phyloP scores from a whole-genome alignment of 2,113 vertebrate genomes.

The Oenanthe oenanthe region DNA sequence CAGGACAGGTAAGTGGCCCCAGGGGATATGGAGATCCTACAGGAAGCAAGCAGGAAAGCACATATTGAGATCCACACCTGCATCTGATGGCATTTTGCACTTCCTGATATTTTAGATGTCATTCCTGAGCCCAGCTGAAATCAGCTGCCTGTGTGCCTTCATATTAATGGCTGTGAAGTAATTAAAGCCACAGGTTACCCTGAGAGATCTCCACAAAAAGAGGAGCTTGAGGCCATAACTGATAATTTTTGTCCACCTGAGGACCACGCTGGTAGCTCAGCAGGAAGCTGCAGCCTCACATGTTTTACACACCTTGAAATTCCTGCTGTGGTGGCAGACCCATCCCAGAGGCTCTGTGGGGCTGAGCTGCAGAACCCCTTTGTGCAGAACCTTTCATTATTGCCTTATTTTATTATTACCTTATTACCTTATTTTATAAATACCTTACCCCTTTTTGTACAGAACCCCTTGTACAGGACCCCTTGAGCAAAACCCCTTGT shows the following conservation, averaged over 20 bases:
- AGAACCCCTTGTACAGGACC: too few species aligned
- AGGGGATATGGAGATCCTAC: background rate
- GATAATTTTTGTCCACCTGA: background rate
- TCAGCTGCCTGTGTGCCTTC: background rate
- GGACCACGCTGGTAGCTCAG: background rate
- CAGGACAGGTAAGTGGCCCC: background rate
- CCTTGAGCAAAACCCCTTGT: background rate
- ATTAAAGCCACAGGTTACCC: background rate
- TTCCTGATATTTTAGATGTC: background rate
- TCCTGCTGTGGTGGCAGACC: background rate
- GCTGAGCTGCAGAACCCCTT: background rate
- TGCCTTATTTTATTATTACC: too few species aligned
- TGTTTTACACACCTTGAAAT: background rate
- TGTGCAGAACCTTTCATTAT: too few species aligned
- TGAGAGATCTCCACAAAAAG: background rate
- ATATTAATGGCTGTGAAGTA: background rate
- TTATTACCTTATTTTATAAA: too few species aligned
- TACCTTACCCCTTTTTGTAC: too few species aligned
- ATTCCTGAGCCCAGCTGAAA: background rate
- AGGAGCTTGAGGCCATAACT: background rate
- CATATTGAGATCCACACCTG: background rate
- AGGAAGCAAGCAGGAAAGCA: background rate
- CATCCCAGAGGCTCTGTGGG: rapidly evolving
- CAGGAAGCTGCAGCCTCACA: background rate
- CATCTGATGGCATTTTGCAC: background rate